Percentiles rank a stretch among this genome's conserved stretches.
phyloP scores from a whole-genome alignment of 1,140 invertebrate genomes.

The Drosophila gunungcola region DNA sequence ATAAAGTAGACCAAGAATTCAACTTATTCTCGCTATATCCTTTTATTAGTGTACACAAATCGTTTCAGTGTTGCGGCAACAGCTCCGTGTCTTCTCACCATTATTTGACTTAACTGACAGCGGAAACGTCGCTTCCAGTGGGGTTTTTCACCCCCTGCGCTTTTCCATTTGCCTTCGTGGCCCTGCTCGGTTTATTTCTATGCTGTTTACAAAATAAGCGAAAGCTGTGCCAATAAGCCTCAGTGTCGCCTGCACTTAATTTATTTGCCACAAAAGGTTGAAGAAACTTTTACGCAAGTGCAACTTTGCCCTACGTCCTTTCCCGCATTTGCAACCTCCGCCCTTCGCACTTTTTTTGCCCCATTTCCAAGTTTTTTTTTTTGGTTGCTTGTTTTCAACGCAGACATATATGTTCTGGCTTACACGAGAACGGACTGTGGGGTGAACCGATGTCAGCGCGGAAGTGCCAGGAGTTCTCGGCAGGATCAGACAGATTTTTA shows the following conservation, averaged over 20 bases:
- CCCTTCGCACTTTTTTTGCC: background rate
- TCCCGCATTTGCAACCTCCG: background rate
- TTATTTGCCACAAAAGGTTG: conserved; percentile 76
- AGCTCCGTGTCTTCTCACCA: conserved; percentile 52
- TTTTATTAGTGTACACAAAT: too few species aligned
- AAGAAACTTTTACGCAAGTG: conserved; percentile 75
- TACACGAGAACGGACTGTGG: conserved; percentile 51
- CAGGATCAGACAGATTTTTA: conserved; percentile 52
- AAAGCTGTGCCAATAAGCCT: conserved; percentile 77
- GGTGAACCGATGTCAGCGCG: conserved; percentile 19
- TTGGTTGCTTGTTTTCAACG: conserved; percentile 66
- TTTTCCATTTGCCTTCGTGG: background rate
- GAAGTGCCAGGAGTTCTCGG: background rate
- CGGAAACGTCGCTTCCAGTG: conserved; percentile 49
- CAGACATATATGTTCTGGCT: conserved; percentile 12
- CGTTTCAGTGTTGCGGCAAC: conserved; percentile 21
- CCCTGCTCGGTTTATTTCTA: conserved; percentile 9
- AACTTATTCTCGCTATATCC: too few species aligned
- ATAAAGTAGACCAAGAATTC: too few species aligned
- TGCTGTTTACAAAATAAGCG: conserved; percentile 78
- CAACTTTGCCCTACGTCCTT: conserved; percentile 73
- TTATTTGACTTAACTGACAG: conserved; percentile 71
- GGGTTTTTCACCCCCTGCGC: conserved; percentile 4
- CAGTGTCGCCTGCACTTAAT: conserved; percentile 80
- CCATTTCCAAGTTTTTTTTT: conserved; percentile 1